These are phyloP conservation scores for Halcyon leucocephala DNA, from an alignment of 2,797 vertebrate genomes.

Conservation along the genomic window DNA sequence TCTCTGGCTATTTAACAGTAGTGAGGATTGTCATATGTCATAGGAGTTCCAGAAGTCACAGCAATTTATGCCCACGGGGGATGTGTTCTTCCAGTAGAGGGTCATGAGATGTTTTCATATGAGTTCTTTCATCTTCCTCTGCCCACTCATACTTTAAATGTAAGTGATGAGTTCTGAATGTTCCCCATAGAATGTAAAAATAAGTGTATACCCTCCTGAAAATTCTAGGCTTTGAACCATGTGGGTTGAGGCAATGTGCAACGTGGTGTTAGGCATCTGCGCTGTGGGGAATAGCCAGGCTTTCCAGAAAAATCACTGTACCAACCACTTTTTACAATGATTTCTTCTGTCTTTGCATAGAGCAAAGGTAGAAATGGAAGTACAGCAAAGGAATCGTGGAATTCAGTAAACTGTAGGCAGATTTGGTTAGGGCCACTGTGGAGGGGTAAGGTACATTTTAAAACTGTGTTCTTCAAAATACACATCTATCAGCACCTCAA, in stretches of 20 bases:
- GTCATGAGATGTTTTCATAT: neutral
- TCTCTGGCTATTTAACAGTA: neutral
- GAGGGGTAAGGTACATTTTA: neutral
- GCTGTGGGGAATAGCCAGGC: neutral
- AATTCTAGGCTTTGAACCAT: neutral
- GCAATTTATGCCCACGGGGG: neutral
- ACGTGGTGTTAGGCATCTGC: neutral
- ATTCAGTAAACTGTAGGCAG: neutral
- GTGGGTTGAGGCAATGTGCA: neutral
- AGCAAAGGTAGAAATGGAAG: neutral
- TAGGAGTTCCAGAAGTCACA: neutral
- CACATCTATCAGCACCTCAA: neutral
- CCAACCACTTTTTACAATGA: neutral
- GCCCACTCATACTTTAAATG: neutral
- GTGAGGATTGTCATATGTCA: neutral
- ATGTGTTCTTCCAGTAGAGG: neutral
- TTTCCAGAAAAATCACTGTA: neutral
- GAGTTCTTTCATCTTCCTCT: neutral
- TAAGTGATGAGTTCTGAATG: neutral
- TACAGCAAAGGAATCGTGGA: neutral
- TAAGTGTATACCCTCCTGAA: neutral
- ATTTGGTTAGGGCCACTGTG: neutral
- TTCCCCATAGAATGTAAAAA: neutral
- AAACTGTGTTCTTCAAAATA: neutral
- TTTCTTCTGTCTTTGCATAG: neutral